These are phyloP conservation scores for Lapara coniferarum DNA, from an alignment of 2,888 invertebrate species.

Conservation along the genomic window DNA sequence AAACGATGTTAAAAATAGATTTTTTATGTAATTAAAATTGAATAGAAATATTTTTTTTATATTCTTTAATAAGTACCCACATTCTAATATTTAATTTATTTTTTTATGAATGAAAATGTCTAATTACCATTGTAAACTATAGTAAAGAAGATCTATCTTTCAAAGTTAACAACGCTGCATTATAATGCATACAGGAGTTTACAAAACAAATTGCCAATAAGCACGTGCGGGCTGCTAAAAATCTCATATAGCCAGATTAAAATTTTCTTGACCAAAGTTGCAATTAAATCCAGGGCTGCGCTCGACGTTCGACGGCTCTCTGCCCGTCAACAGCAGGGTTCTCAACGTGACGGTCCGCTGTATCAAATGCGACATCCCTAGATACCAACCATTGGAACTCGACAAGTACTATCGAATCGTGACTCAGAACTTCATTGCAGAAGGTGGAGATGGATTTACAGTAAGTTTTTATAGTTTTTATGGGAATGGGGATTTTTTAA, in stretches of 20 bases:
- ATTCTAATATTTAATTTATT: no score
- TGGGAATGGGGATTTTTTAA: neutral
- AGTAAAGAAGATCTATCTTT: no score
- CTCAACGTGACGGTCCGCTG: slow-evolving; percentile 83
- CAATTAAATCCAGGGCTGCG: slow-evolving; percentile 55
- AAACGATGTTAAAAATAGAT: no score
- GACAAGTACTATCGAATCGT: slow-evolving; percentile 85
- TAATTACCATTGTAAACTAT: no score
- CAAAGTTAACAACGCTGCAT: no score
- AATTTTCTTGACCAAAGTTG: slow-evolving; percentile 8
- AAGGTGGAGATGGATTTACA: slow-evolving; percentile 88
- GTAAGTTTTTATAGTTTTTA: slow-evolving; percentile 58
- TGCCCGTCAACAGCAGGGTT: slow-evolving; percentile 84
- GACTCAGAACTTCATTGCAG: slow-evolving; percentile 82
- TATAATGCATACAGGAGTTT: no score
- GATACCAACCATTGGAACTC: slow-evolving; percentile 83
- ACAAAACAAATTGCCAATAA: neutral
- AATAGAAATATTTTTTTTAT: no score
- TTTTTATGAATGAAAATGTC: no score
- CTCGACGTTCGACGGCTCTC: slow-evolving; percentile 83
- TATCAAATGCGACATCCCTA: slow-evolving; percentile 85
- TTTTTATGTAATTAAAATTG: no score
- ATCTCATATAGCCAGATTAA: neutral
- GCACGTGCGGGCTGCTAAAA: neutral
- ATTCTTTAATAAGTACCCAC: no score